Percentiles rank a stretch among this genome's conserved stretches.
These are phyloP conservation scores for Shinisaurus crocodilurus DNA, from an alignment of 2,113 vertebrate genomes.

Conservation along the genomic window DNA sequence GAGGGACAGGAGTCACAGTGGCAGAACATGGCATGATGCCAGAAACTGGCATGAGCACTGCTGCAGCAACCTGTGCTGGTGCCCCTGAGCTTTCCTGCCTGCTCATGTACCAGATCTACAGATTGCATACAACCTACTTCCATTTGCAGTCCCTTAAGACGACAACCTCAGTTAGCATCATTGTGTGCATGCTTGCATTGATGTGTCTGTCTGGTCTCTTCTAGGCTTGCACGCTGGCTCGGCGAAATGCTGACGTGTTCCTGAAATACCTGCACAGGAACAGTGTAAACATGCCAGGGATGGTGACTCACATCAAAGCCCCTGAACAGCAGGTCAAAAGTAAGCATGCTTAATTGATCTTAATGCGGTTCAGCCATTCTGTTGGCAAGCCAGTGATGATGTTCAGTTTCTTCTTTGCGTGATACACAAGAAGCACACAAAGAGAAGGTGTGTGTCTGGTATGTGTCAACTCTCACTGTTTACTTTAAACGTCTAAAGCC, in stretches of 20 bases:
- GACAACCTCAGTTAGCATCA: not conserved
- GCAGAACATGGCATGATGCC: not conserved
- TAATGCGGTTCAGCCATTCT: not conserved
- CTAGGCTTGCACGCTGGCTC: slow-evolving; percentile 94
- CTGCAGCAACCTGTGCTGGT: too few relatives aligned
- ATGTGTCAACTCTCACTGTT: too few relatives aligned
- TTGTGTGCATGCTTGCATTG: too few relatives aligned
- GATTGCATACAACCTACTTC: not conserved
- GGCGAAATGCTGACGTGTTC: slow-evolving; percentile 97
- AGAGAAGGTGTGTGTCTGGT: not conserved
- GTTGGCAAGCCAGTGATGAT: not conserved
- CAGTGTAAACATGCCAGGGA: slow-evolving; percentile 98
- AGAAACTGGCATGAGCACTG: not conserved
- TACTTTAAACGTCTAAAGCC: not conserved
- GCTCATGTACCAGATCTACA: not conserved
- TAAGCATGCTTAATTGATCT: slow-evolving; percentile 69
- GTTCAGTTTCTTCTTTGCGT: not conserved
- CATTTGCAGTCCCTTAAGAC: too few relatives aligned
- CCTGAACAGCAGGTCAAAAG: slow-evolving; percentile 99
- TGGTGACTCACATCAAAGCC: slow-evolving; percentile 97
- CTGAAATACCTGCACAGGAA: slow-evolving; percentile 98
- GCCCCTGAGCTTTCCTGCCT: not conserved
- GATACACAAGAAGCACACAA: not conserved
- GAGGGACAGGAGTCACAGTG: not conserved
- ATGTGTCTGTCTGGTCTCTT: not conserved